These are phyloP conservation scores for Tichodroma muraria DNA, from an alignment of 2,113 vertebrate genomes.

Conservation along the genomic window DNA sequence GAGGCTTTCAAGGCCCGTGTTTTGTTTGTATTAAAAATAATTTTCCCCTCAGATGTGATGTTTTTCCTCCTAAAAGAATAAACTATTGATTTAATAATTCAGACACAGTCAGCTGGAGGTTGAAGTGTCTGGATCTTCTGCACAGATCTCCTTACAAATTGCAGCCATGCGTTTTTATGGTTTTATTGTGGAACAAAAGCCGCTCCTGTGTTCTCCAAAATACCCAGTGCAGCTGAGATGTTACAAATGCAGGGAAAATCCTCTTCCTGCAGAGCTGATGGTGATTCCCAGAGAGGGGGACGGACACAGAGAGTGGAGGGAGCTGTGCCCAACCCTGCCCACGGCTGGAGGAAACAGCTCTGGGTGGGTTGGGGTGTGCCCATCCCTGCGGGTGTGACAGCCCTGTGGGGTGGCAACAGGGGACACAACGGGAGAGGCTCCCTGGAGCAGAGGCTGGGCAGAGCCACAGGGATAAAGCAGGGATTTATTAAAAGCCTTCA, in stretches of 20 bases:
- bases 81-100: constrained; percentile 19
- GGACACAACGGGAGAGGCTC: background rate
- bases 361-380: background rate
- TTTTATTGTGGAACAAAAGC: background rate
- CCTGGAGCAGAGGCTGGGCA: background rate
- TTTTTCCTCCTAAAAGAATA: background rate
- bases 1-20: background rate
- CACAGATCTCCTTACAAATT: background rate
- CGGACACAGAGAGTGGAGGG: background rate
- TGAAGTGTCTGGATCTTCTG: background rate
- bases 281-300: too few relatives aligned
- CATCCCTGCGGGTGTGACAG: too few relatives aligned
- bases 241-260: accelerated
- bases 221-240: accelerated
- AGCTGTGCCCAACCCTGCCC: background rate
- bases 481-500: too few relatives aligned
- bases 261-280: too few relatives aligned
- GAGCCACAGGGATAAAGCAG: background rate
- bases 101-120: background rate
- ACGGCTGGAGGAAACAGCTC: background rate
- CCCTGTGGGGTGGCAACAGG: background rate
- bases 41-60: background rate
- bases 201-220: background rate
- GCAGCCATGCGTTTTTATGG: background rate
- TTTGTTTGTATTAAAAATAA: constrained; percentile 27